These are phyloP conservation scores for Hemitrygon akajei DNA, from an alignment of 2,797 vertebrate genomes.

Conservation along the genomic window DNA sequence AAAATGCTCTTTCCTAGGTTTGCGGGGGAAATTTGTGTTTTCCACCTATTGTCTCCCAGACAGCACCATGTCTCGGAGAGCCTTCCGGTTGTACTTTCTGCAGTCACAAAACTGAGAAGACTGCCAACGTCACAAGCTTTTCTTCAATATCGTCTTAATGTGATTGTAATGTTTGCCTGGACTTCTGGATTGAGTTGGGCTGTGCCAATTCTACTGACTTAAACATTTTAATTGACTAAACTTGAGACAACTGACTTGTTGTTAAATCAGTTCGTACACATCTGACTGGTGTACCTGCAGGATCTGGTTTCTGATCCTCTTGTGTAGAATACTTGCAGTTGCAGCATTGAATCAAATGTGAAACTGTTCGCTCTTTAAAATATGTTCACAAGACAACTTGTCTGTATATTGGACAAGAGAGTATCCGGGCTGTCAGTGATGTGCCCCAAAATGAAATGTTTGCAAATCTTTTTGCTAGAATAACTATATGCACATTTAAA, in stretches of 20 bases:
- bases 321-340: neutral
- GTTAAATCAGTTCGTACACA: neutral
- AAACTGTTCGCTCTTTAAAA: conserved; percentile 3
- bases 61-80: neutral
- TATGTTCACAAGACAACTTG: neutral
- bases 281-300: neutral
- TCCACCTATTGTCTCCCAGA: neutral
- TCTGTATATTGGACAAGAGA: neutral
- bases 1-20: conserved; percentile 22
- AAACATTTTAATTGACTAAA: conserved; percentile 42
- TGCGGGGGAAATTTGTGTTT: neutral
- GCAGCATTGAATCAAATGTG: neutral
- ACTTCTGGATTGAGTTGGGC: neutral
- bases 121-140: conserved; percentile 15
- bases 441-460: neutral
- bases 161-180: conserved; percentile 35
- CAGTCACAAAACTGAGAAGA: neutral
- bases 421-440: neutral
- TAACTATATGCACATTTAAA: conserved; percentile 1
- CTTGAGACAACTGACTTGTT: conserved; percentile 41
- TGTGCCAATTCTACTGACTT: neutral
- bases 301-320: neutral
- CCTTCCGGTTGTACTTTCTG: neutral
- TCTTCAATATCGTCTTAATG: conserved; percentile 33
- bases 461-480: neutral